Percentiles rank a stretch among this genome's conserved stretches.
Evolutionary conservation across 2,113 vertebrate species (phyloP).

Genomic region (Mastomys natalensis): DNA sequence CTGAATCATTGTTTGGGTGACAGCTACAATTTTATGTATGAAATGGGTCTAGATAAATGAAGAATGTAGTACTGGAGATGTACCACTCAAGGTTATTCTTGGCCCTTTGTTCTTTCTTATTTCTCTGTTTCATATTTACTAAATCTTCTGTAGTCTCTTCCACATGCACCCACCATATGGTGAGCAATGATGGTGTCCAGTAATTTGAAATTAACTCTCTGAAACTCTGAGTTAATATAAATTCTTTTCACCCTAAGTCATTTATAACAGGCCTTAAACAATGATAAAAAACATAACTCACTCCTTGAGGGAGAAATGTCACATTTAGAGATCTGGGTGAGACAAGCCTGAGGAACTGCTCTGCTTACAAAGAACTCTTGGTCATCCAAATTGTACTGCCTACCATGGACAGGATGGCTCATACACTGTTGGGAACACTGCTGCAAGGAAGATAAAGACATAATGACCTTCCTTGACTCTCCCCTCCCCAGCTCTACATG

Average conservation of each 20-base stretch:
- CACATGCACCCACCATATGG: too few species aligned
- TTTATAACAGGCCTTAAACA: not conserved
- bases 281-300: not conserved
- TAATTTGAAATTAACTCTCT: not conserved
- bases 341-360: not conserved
- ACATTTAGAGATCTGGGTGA: not conserved
- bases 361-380: not conserved
- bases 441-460: too few species aligned
- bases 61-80: too few species aligned
- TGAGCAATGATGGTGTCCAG: not conserved
- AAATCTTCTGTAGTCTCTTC: too few species aligned
- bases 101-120: not conserved
- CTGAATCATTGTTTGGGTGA: too few species aligned
- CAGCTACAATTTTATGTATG: not conserved
- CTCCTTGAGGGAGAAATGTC: too few species aligned
- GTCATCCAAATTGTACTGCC: rapidly evolving
- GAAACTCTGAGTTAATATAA: not conserved
- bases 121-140: not conserved
- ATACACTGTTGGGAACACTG: not conserved
- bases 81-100: too few species aligned
- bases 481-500: too few species aligned
- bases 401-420: rapidly evolving
- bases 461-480: not conserved
- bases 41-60: not conserved
- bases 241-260: not conserved